Evolutionary conservation across 2,797 vertebrate species (phyloP).

Genomic region (Acanthis flammea): DNA sequence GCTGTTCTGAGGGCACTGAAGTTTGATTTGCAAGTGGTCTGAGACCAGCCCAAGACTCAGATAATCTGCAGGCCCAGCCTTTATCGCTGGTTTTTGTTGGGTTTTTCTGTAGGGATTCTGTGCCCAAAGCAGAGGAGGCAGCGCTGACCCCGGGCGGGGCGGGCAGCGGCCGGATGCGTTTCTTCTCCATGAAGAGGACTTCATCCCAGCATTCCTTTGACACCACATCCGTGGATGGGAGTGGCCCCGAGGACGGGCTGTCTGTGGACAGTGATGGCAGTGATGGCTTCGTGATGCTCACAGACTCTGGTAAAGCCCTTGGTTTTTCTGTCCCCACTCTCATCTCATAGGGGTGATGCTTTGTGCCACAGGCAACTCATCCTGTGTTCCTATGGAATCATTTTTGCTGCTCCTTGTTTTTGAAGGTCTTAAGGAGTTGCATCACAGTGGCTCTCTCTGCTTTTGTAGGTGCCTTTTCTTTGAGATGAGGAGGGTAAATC

Average conservation of each 20-base stretch:
- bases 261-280: constrained; percentile 91
- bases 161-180: constrained; percentile 70
- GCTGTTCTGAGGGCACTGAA: background rate
- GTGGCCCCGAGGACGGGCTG: constrained; percentile 87
- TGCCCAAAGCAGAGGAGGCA: constrained; percentile 80
- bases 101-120: constrained; percentile 76
- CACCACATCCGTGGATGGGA: constrained; percentile 86
- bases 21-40: background rate
- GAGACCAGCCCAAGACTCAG: background rate
- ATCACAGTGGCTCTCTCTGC: background rate
- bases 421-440: background rate
- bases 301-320: constrained; percentile 83
- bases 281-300: constrained; percentile 87
- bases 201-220: constrained; percentile 93
- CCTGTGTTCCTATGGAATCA: background rate
- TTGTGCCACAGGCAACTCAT: background rate
- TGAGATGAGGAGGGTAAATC: background rate
- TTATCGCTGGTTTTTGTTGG: background rate
- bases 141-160: constrained; percentile 55
- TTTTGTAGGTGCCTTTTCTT: background rate
- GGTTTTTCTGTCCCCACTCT: background rate
- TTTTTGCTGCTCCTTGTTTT: background rate
- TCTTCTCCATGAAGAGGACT: constrained; percentile 86
- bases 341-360: background rate
- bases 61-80: background rate